These are phyloP conservation scores for Danio albolineatus DNA, from an alignment of 2,797 vertebrate genomes.

Conservation along the genomic window DNA sequence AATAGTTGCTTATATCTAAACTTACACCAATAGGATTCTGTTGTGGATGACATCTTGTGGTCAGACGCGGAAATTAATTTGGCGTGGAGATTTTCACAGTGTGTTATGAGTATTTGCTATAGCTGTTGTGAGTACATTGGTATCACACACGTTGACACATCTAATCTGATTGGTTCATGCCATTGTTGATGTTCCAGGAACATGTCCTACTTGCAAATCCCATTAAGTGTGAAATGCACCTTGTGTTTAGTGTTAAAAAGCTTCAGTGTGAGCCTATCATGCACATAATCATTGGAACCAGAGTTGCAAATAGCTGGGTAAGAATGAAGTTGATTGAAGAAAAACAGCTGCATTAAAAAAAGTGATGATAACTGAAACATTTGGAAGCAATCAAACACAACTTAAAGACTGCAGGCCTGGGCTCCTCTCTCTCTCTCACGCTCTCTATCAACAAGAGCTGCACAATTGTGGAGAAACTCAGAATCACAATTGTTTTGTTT, in stretches of 20 bases:
- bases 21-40: too few species aligned
- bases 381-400: slow-evolving; percentile 24
- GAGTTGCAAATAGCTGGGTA: not conserved
- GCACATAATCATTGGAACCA: not conserved
- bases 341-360: not conserved
- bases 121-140: too few species aligned
- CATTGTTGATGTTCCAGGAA: not conserved
- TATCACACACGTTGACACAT: too few species aligned
- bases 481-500: too few species aligned
- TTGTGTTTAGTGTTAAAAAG: not conserved
- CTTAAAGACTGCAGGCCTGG: slow-evolving; percentile 18
- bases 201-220: not conserved
- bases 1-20: too few species aligned
- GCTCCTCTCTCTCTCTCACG: not conserved
- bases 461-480: too few species aligned
- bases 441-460: too few species aligned
- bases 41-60: too few species aligned
- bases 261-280: not conserved
- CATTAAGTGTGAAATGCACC: not conserved
- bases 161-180: not conserved
- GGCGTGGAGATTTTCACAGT: too few species aligned
- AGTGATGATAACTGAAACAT: slow-evolving; percentile 10
- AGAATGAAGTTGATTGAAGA: not conserved
- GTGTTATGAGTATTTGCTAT: too few species aligned
- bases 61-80: too few species aligned